These are phyloP conservation scores for Mesorhabditis sp. DNA, from an alignment of 2,888 invertebrate genomes.

Conservation along the genomic window DNA sequence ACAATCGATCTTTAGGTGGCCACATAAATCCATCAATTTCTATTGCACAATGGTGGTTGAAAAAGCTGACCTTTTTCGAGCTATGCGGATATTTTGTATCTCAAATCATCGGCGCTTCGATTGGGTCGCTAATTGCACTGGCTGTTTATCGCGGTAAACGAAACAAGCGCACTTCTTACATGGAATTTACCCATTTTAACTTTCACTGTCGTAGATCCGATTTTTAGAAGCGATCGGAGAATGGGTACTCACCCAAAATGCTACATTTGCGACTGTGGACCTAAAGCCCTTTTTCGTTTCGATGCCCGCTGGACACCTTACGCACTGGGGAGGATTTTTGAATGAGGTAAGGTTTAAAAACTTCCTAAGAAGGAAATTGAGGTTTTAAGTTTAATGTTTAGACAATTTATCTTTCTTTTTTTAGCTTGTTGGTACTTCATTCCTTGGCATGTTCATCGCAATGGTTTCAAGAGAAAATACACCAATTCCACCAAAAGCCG, in stretches of 20 bases:
- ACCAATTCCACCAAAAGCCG: neutral
- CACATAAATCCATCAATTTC: neutral
- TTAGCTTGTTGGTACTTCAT: constrained; percentile 3
- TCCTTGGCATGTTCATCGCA: neutral
- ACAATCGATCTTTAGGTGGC: neutral
- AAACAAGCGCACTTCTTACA: neutral
- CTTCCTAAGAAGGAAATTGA: neutral
- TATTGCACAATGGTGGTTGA: neutral
- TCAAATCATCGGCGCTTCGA: neutral
- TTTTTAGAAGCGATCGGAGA: neutral
- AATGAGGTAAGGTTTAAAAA: neutral
- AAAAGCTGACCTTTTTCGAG: neutral
- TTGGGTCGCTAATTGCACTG: neutral
- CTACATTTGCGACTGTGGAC: no score
- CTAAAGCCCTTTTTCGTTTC: neutral
- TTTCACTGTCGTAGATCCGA: neutral
- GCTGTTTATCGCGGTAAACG: constrained; percentile 1
- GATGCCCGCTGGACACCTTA: neutral
- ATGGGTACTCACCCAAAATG: no score
- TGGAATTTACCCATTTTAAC: no score
- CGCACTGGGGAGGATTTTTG: neutral
- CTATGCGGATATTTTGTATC: neutral
- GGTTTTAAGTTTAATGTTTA: no score
- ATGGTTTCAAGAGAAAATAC: neutral
- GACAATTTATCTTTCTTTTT: no score